These are phyloP conservation scores for Monarcha castaneiventris DNA, from an alignment of 2,113 vertebrate species.

Conservation along the genomic window DNA sequence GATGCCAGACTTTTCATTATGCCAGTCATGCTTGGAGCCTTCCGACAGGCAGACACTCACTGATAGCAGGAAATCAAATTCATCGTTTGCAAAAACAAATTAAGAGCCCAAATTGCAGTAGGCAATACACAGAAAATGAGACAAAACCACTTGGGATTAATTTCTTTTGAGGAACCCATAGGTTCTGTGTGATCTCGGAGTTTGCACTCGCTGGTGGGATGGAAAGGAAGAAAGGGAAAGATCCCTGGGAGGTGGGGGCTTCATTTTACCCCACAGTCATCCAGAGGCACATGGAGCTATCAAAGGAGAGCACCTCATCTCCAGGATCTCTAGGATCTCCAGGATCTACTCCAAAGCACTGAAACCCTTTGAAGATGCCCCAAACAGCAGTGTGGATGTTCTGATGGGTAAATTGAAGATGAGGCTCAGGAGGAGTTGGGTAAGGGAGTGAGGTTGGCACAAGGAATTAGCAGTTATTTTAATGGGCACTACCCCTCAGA, in stretches of 20 bases:
- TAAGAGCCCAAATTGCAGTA: constrained; percentile 8
- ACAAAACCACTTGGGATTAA: not conserved
- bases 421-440: not conserved
- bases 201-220: not conserved
- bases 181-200: not conserved
- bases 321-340: not conserved
- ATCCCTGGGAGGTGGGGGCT: not conserved
- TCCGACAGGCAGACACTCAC: not conserved
- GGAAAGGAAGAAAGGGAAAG: not conserved
- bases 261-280: not conserved
- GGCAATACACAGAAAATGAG: not conserved
- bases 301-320: not conserved
- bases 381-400: not conserved
- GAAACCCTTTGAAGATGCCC: not conserved
- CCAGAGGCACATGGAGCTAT: not conserved
- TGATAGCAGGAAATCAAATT: constrained; percentile 16
- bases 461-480: not conserved
- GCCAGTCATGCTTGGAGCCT: constrained; percentile 13
- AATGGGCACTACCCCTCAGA: not conserved
- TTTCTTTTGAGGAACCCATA: not conserved
- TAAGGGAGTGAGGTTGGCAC: not conserved
- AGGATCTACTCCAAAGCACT: not conserved
- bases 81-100: constrained; percentile 6
- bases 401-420: not conserved
- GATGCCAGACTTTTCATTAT: not conserved